Conservation (phyloP, 2,888 invertebrate species). For the Tridacna gigas region DNA sequence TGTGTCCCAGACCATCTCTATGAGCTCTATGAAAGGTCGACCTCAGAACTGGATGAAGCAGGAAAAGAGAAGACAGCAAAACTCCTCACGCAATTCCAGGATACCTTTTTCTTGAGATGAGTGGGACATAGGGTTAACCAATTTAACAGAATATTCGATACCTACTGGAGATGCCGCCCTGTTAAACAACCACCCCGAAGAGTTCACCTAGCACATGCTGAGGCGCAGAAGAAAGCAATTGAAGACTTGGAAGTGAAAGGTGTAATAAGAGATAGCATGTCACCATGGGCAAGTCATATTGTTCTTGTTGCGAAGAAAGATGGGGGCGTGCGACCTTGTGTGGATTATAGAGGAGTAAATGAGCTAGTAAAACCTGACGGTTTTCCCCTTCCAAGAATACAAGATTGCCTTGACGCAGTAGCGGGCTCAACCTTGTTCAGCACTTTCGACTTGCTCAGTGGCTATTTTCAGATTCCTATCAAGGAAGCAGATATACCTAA, state of each 20-base stretch:
- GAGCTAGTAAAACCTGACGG: slow-evolving; percentile 11
- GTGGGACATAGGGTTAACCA: slow-evolving; percentile 30
- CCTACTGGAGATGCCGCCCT: slow-evolving; percentile 24
- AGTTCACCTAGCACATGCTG: slow-evolving; percentile 20
- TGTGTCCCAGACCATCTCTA: slow-evolving; percentile 18
- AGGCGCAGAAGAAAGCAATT: slow-evolving; percentile 28
- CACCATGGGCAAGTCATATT: slow-evolving; percentile 39
- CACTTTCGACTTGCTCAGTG: slow-evolving; percentile 22
- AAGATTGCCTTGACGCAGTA: slow-evolving; percentile 14
- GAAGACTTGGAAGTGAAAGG: slow-evolving; percentile 25
- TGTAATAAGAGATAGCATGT: slow-evolving; percentile 25
- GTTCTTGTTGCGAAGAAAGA: slow-evolving; percentile 25
- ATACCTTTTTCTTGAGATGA: slow-evolving; percentile 33
- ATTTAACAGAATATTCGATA: slow-evolving; percentile 33
- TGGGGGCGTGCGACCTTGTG: slow-evolving; percentile 13
- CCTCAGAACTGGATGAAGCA: not conserved
- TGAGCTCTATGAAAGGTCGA: slow-evolving; percentile 11
- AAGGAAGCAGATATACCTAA: slow-evolving; percentile 21
- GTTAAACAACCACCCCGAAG: slow-evolving; percentile 32
- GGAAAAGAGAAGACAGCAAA: not conserved
- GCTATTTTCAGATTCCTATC: slow-evolving; percentile 25
- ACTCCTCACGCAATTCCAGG: slow-evolving; percentile 10
- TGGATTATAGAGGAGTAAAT: slow-evolving; percentile 30
- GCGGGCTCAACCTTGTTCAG: slow-evolving; percentile 3
- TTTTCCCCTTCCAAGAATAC: slow-evolving; percentile 4